These are phyloP conservation scores for Umimayanthus chanpuru DNA, from an alignment of 92 coral and sea anemone genomes.

Conservation along the genomic window DNA sequence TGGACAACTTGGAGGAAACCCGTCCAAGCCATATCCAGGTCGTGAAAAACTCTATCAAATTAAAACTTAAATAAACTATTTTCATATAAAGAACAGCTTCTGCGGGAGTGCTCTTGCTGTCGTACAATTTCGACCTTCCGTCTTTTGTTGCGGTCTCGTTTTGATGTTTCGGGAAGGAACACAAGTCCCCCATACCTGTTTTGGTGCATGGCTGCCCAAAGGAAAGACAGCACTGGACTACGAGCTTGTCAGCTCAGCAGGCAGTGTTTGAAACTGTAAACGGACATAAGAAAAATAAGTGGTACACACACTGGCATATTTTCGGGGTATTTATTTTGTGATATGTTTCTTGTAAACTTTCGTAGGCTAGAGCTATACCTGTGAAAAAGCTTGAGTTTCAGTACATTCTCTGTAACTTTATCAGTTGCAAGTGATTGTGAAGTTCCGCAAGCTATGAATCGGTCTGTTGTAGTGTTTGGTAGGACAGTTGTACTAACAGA, in stretches of 20 bases:
- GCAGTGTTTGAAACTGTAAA: not conserved
- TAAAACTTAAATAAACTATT: constrained; percentile 76
- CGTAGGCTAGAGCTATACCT: not conserved
- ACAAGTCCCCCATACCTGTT: too few relatives aligned
- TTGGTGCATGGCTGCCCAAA: too few relatives aligned
- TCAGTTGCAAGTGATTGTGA: not conserved
- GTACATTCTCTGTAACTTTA: not conserved
- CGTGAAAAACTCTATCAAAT: constrained; percentile 79
- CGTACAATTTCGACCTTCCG: too few relatives aligned
- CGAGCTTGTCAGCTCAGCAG: not conserved
- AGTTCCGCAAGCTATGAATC: not conserved
- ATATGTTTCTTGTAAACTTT: too few relatives aligned
- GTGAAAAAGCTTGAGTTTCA: not conserved
- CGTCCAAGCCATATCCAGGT: constrained; percentile 74
- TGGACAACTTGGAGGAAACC: constrained; percentile 59
- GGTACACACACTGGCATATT: not conserved
- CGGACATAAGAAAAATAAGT: not conserved
- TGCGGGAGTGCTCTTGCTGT: not conserved
- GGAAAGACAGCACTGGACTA: not conserved
- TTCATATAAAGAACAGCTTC: not conserved
- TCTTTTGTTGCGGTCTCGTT: not conserved
- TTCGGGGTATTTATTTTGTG: not conserved
- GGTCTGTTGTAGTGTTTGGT: not conserved
- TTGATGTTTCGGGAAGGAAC: not conserved
- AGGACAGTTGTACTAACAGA: not conserved